These are phyloP conservation scores for Eriosoma lanigerum DNA, from an alignment of 1,140 invertebrate species.

Conservation along the genomic window DNA sequence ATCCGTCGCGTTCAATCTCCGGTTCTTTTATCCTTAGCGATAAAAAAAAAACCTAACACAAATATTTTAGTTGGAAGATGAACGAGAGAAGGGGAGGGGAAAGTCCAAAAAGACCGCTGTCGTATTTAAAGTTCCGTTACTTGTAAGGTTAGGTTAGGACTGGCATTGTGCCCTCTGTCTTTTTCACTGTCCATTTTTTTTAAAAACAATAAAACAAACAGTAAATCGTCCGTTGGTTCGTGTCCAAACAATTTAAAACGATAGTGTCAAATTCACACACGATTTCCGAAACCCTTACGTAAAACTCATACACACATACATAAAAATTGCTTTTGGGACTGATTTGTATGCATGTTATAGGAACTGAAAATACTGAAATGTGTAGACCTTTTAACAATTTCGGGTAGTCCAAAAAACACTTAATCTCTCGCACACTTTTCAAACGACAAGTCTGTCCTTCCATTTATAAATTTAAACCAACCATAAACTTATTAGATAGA, in stretches of 20 bases:
- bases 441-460: not conserved
- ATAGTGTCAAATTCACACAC: constrained; percentile 47
- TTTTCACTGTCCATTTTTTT: constrained; percentile 22
- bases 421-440: not conserved
- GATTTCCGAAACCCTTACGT: constrained; percentile 30
- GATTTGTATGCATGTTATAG: not conserved
- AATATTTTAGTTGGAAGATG: not conserved
- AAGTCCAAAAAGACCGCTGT: not conserved
- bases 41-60: not conserved
- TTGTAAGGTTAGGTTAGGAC: constrained; percentile 32
- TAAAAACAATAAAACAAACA: constrained; percentile 43
- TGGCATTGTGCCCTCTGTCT: constrained; percentile 46
- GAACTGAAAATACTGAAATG: not conserved
- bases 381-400: constrained; percentile 13
- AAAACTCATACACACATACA: not conserved
- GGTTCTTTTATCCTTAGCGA: not conserved
- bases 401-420: not conserved
- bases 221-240: constrained; percentile 35
- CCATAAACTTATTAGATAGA: too few relatives aligned
- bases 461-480: not conserved
- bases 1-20: not conserved
- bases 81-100: constrained; percentile 9
- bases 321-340: not conserved
- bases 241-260: constrained; percentile 40
- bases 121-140: not conserved